Evolutionary conservation across 2,113 vertebrate genomes (phyloP).

Genomic region (Oryzias melastigma): DNA sequence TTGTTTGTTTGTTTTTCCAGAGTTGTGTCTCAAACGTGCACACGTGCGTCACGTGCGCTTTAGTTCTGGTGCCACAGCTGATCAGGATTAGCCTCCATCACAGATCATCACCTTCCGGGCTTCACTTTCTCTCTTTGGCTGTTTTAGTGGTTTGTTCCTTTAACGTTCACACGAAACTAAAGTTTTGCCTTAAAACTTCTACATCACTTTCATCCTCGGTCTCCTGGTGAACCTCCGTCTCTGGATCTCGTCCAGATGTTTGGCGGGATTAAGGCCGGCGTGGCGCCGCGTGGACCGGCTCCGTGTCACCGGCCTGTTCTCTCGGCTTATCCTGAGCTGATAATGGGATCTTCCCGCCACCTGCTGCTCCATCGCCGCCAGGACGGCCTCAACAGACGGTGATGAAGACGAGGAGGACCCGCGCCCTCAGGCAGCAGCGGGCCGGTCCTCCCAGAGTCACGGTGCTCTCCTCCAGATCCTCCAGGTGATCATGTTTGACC

Average conservation of each 20-base stretch:
- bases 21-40: background rate
- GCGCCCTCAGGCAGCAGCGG: background rate
- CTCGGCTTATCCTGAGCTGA: conserved; percentile 68
- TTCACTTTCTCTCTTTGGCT: conserved; percentile 9
- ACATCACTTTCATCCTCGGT: background rate
- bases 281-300: conserved; percentile 20
- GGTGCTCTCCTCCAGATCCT: no score
- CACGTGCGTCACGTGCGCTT: background rate
- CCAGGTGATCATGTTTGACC: no score
- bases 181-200: no score
- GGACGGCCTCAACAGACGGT: conserved; percentile 12
- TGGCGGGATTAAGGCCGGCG: conserved; percentile 45
- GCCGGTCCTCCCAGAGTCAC: no score
- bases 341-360: conserved; percentile 61
- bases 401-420: background rate
- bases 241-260: conserved; percentile 41
- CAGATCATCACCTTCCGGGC: conserved; percentile 50
- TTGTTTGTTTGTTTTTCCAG: background rate
- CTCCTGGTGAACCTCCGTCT: background rate
- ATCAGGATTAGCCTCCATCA: conserved; percentile 65
- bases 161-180: background rate
- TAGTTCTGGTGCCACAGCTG: conserved; percentile 39
- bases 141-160: no score
- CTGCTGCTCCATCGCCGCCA: conserved; percentile 41
- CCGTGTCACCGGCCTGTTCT: conserved; percentile 44